Evolutionary conservation across 2,113 vertebrate genomes (phyloP).

Genomic region (Percopsis transmontana): DNA sequence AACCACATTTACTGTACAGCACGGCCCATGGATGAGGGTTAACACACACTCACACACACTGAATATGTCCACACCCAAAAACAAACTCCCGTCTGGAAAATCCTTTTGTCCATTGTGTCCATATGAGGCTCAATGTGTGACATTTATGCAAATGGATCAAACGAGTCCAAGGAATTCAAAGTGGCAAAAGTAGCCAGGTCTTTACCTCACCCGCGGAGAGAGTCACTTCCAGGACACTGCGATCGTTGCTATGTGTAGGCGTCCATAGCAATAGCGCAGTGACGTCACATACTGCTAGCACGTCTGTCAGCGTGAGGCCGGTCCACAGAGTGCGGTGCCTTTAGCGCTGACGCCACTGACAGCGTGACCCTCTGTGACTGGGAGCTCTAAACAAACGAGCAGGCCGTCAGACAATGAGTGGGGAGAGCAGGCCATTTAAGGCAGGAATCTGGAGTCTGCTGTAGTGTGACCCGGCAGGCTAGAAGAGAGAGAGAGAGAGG

Average conservation of each 20-base stretch:
- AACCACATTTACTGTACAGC: slow-evolving; percentile 24
- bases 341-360: slow-evolving; percentile 16
- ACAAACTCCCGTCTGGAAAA: slow-evolving; percentile 12
- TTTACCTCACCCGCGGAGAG: background rate
- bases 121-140: slow-evolving; percentile 20
- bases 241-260: slow-evolving; percentile 26
- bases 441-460: slow-evolving; percentile 58
- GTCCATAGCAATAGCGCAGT: slow-evolving; percentile 22
- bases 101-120: slow-evolving; percentile 11
- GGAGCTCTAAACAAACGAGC: slow-evolving; percentile 19
- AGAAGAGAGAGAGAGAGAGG: background rate
- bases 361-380: background rate
- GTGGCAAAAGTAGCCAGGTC: slow-evolving; percentile 7
- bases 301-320: background rate
- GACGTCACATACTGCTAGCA: slow-evolving; percentile 17
- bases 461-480: slow-evolving; percentile 17
- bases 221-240: slow-evolving; percentile 9
- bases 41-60: background rate
- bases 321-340: slow-evolving; percentile 3
- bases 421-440: slow-evolving; percentile 62
- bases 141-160: slow-evolving; percentile 39
- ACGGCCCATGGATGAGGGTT: slow-evolving; percentile 11
- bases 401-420: slow-evolving; percentile 12
- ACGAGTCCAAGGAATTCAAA: background rate
- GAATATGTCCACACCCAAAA: background rate